phyloP scores from a whole-genome alignment of 2,888 invertebrate species.

The Pseudanteris insignis region DNA sequence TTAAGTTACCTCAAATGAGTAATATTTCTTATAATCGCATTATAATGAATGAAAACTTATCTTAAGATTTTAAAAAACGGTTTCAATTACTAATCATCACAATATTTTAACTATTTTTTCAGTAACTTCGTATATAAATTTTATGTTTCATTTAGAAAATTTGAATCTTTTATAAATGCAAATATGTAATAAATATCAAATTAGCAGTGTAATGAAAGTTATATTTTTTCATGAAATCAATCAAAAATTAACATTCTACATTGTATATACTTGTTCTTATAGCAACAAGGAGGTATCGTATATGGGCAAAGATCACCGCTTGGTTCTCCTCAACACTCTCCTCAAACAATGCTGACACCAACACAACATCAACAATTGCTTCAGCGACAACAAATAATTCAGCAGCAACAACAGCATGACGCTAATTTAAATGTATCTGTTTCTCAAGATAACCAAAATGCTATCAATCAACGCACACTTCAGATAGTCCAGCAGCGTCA shows the following conservation, averaged over 20 bases:
- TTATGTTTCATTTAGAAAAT: too few relatives aligned
- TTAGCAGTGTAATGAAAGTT: neutral
- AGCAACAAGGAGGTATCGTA: slow-evolving; percentile 56
- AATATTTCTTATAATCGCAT: too few relatives aligned
- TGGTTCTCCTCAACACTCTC: slow-evolving; percentile 61
- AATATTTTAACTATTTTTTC: too few relatives aligned
- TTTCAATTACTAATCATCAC: too few relatives aligned
- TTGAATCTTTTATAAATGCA: too few relatives aligned
- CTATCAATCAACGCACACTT: slow-evolving; percentile 50
- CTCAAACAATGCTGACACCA: slow-evolving; percentile 60
- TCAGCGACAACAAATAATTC: slow-evolving; percentile 54
- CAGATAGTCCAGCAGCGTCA: slow-evolving; percentile 65
- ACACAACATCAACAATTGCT: slow-evolving; percentile 62
- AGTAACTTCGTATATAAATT: too few relatives aligned
- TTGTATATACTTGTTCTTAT: too few relatives aligned
- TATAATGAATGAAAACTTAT: too few relatives aligned
- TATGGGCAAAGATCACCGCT: slow-evolving; percentile 63
- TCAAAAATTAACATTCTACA: neutral
- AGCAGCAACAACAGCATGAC: slow-evolving; percentile 54
- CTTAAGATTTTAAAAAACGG: too few relatives aligned
- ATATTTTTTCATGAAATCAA: neutral
- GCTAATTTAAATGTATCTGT: slow-evolving; percentile 47
- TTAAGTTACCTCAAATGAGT: too few relatives aligned
- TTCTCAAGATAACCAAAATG: slow-evolving; percentile 50
- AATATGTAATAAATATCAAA: neutral